A percentile compares a stretch with the other conserved stretches of the same genome.
These are phyloP conservation scores for Loris lydekkerianus DNA, from an alignment of 2,797 vertebrate genomes.

Conservation along the genomic window DNA sequence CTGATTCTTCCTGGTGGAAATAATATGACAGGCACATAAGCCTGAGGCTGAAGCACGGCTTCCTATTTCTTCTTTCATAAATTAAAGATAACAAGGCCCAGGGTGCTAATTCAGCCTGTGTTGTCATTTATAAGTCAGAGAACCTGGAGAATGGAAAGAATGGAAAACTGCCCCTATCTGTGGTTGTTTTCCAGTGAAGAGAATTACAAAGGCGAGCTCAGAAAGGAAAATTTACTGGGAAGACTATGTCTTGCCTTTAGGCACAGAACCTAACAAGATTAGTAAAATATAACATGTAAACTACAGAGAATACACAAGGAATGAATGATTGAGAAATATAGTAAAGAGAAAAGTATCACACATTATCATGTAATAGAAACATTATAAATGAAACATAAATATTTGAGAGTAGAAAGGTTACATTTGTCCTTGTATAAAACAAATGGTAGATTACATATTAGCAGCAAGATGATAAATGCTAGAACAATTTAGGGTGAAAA, in stretches of 20 bases:
- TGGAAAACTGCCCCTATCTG: background rate
- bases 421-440: constrained; percentile 19
- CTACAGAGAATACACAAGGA: background rate
- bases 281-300: constrained; percentile 3
- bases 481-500: background rate
- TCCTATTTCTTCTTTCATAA: background rate
- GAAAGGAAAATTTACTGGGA: background rate
- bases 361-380: background rate
- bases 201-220: background rate
- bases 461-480: background rate
- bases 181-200: background rate
- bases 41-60: background rate
- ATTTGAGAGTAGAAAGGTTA: background rate
- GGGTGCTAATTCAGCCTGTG: background rate
- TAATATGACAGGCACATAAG: background rate
- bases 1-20: background rate
- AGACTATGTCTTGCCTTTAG: background rate
- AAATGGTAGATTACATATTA: background rate
- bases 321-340: background rate
- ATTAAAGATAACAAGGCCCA: background rate
- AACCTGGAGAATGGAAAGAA: background rate
- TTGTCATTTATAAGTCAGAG: background rate
- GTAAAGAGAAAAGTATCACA: background rate
- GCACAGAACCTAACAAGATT: background rate
- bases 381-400: background rate